Conservation (phyloP, 2,113 vertebrate genomes). For the Thermophis baileyi region DNA sequence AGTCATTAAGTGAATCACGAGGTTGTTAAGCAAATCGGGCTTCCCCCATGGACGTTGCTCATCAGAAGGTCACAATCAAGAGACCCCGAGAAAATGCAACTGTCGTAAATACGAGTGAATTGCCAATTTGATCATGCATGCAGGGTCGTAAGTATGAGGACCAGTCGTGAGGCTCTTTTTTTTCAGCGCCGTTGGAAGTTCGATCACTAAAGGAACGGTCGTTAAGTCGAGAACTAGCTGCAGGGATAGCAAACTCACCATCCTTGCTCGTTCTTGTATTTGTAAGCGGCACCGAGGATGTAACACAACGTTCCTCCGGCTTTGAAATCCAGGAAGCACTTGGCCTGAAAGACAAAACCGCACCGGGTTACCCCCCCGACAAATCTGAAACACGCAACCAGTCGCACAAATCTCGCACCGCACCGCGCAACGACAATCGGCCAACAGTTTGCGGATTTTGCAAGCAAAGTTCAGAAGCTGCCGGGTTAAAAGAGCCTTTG, state of each 20-base stretch:
- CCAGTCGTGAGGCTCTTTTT: not conserved
- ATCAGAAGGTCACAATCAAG: too few relatives aligned
- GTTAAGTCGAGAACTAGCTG: not conserved
- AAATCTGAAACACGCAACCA: not conserved
- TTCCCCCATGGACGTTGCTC: too few relatives aligned
- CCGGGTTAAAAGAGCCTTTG: too few relatives aligned
- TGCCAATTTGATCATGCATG: not conserved
- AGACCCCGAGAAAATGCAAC: too few relatives aligned
- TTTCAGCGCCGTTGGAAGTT: not conserved
- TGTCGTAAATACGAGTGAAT: not conserved
- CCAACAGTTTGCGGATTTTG: too few relatives aligned
- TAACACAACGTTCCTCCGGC: slow-evolving; percentile 92
- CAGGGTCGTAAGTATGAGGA: not conserved
- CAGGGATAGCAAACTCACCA: slow-evolving; percentile 77
- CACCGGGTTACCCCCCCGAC: too few relatives aligned
- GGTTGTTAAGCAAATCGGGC: not conserved
- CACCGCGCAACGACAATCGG: too few relatives aligned
- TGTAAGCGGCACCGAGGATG: slow-evolving; percentile 95
- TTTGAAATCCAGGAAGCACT: slow-evolving; percentile 98
- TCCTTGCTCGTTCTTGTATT: slow-evolving; percentile 97
- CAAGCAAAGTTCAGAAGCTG: too few relatives aligned
- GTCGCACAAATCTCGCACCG: too few relatives aligned
- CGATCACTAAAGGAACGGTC: too few relatives aligned
- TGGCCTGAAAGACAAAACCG: slow-evolving; percentile 76
- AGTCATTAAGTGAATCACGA: too few relatives aligned